Conservation (phyloP, 2,797 vertebrate genomes). For the Xiphorhynchus erythropygius region DNA sequence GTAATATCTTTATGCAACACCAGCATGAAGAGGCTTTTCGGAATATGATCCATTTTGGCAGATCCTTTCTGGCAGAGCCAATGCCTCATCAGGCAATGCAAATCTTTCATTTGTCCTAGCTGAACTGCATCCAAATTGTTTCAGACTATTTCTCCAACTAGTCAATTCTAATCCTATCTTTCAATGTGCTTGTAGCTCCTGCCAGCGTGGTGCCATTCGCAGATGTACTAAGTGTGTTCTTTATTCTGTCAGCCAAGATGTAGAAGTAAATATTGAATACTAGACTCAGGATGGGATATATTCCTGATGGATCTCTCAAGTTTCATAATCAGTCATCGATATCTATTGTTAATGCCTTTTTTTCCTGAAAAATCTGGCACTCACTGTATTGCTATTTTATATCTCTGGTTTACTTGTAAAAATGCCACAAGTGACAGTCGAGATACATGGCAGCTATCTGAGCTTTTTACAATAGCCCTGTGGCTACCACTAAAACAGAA, state of each 20-base stretch:
- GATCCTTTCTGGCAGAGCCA: background rate
- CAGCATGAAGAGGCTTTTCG: background rate
- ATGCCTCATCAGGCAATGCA: background rate
- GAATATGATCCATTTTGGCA: background rate
- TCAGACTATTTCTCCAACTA: background rate
- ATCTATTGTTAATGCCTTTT: background rate
- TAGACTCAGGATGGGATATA: background rate
- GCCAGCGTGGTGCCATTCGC: background rate
- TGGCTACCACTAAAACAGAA: constrained; percentile 14
- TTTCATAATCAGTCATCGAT: background rate
- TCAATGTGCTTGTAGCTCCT: background rate
- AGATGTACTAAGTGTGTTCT: background rate
- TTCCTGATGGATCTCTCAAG: background rate
- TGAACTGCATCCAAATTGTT: constrained; percentile 7
- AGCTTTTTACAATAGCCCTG: constrained; percentile 11
- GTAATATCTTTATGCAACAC: background rate
- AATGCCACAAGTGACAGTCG: background rate
- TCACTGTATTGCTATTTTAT: background rate
- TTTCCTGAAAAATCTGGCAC: background rate
- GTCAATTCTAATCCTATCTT: background rate
- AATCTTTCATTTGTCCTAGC: background rate
- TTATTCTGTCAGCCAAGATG: background rate
- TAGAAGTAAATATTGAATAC: background rate
- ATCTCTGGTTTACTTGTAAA: background rate
- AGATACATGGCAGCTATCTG: background rate